Evolutionary conservation across 2,113 vertebrate genomes (phyloP), one percentile per base, ranked within the genome.

Genomic region (Larimichthys crocea): DNA sequence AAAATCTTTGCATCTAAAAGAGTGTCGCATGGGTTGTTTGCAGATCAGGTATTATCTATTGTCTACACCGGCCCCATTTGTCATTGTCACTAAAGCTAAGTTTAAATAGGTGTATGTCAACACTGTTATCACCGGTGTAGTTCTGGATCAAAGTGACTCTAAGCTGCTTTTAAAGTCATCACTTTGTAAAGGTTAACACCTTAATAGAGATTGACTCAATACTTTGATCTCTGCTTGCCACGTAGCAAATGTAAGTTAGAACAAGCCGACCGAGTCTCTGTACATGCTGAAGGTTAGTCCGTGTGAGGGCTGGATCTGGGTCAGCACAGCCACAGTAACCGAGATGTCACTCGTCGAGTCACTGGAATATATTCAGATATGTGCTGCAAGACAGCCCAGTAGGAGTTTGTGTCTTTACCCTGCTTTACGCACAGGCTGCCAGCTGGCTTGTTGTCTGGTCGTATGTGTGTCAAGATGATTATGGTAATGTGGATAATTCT

Each of bases 391-490:
- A 57, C 2, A 0, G 8, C 24, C 62, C 66, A 1, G 6, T 22
- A 17, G 35, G 22, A 12, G 46, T 66, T 24, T 31, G 46, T 60
- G 26, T 24, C 61, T 64, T 59, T 26, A 44, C 52, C 44, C 22
- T 60, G 61, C 48, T 66, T 31, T 12, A 12, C 1, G 2, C 19
- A 26, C 10, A 65, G 12, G 2, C 62, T 29, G 3, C 67, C 75
- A 75, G 73, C 62, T 66, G 20, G 44, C 35, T 60, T 3, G 55
- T 46, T 59, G 55, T 73, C 49, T 74, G 61, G 26, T 48, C 22
- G 49, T 69, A 35, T 80, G 71, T 79, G 35, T 85, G 82, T 82
- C 77, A 82, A 76, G 70, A 72, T 79, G 74, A 90, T 89, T 80
- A 85, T 82, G 56, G 11, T 86, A 65, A 82, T 85, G 64, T 61